Evolutionary conservation across 1,140 invertebrate species (phyloP), one percentile per base, ranked within the genome.

Genomic region (Orchesella cincta): DNA sequence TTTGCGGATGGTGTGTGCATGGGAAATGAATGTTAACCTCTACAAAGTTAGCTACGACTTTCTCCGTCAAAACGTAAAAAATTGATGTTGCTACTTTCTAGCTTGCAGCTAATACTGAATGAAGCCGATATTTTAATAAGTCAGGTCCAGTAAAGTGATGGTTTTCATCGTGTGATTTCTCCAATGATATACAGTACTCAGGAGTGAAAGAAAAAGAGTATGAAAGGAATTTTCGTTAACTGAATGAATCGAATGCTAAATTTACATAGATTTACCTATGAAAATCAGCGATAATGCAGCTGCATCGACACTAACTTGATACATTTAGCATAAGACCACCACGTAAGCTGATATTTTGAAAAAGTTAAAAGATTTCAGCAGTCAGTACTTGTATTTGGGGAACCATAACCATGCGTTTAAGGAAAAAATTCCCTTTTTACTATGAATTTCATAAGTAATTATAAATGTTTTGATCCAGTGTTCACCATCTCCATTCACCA

Each of bases 81-180:
- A n/a, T n/a, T n/a, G n/a, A n/a, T n/a, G n/a, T n/a, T n/a, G n/a
- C n/a, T n/a, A n/a, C n/a, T n/a, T n/a, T 46, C 39, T 8, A 18
- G 5, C 39, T 46, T 46, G 18, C 18, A 8, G 18, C 39, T 46
- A 46, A 46, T 8, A 46, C 5, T 46, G 18, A 18, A 46, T 46
- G 39, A 46, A 46, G 39, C 39, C 39, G 39, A 46, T 5, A 46
- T 46, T 46, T 46, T 18, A 46, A 46, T 5, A 5, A 57, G 52
- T 57, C 52, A 57, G 52, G 52, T 57, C 52, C 52, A 57, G 52
- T 5, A 57, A 57, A n/a, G 52, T 57, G 52, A 57, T 57, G 52
- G 52, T 57, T 23, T 14, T 57, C 52, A 23, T 26, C 52, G 23
- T 57, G 52, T 57, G 52, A 57, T 57, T 57, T 57, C 23, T 57